A percentile compares a stretch with the other conserved stretches of the same genome.
These are phyloP conservation scores for Notothenia coriiceps DNA, from an alignment of 2,113 vertebrate species.

Conservation along the genomic window DNA sequence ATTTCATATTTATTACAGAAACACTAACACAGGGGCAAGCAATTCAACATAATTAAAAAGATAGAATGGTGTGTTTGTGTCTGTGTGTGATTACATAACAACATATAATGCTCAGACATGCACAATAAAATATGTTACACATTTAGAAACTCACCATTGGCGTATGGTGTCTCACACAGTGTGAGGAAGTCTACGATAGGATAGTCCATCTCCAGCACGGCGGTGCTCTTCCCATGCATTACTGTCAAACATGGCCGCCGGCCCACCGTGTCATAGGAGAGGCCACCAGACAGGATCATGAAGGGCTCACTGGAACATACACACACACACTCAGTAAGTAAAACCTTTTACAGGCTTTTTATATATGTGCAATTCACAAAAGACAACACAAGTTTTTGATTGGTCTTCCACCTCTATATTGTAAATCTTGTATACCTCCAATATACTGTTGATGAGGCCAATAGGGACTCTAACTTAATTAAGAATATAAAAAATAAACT, in stretches of 20 bases:
- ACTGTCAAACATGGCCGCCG: conserved; percentile 97
- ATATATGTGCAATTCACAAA: background rate
- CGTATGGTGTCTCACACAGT: conserved; percentile 97
- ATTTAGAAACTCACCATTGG: conserved; percentile 88
- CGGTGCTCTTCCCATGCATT: conserved; percentile 98
- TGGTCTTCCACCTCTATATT: background rate
- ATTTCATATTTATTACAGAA: conserved; percentile 72
- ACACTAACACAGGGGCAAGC: conserved; percentile 16
- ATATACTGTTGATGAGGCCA: background rate
- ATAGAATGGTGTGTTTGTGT: conserved; percentile 31
- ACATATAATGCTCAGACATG: background rate
- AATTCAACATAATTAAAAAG: conserved; percentile 56
- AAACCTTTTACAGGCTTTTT: background rate
- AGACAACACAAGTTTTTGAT: background rate
- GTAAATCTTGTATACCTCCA: background rate
- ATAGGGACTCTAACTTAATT: background rate
- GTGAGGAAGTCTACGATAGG: conserved; percentile 99
- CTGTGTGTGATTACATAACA: background rate
- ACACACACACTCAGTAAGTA: conserved; percentile 12
- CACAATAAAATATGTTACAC: background rate
- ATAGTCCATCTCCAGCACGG: conserved; percentile 99
- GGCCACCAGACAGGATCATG: conserved; percentile 97
- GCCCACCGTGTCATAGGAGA: conserved; percentile 97
- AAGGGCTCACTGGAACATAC: conserved; percentile 91
- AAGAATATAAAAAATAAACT: background rate